Percentiles rank a stretch among this genome's conserved stretches.
These are phyloP conservation scores for Hypercompe scribonia DNA, from an alignment of 2,888 invertebrate genomes.

Conservation along the genomic window DNA sequence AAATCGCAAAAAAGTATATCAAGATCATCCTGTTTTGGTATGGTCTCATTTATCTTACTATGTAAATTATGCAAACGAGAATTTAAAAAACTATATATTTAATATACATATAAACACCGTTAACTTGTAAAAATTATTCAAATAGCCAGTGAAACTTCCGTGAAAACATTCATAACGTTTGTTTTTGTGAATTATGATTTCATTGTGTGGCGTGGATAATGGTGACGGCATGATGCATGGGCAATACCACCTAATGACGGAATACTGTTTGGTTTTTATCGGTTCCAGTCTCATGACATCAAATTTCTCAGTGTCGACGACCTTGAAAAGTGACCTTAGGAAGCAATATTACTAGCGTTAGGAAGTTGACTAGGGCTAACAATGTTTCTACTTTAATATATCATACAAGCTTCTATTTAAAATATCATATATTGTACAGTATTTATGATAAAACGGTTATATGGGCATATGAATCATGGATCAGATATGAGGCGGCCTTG, in stretches of 20 bases:
- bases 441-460: conserved; percentile 2
- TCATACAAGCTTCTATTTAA: not conserved
- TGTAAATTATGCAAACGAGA: not conserved
- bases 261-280: not conserved
- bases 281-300: too few species aligned
- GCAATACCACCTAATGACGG: not conserved
- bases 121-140: not conserved
- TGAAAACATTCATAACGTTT: not conserved
- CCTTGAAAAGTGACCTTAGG: not conserved
- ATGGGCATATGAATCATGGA: conserved; percentile 56
- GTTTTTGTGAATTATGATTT: conserved; percentile 1
- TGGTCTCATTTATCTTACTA: not conserved
- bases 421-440: not conserved
- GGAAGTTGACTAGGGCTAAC: not conserved
- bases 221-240: not conserved
- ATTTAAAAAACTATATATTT: not conserved
- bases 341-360: not conserved
- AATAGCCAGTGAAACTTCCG: not conserved
- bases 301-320: not conserved
- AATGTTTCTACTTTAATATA: not conserved
- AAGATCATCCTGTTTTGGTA: not conserved
- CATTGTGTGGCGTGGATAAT: not conserved
- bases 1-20: not conserved
- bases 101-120: not conserved
- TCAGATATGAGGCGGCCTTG: conserved; percentile 62